phyloP scores from a whole-genome alignment of 2,888 invertebrate species.

The Melinaea marsaeus region DNA sequence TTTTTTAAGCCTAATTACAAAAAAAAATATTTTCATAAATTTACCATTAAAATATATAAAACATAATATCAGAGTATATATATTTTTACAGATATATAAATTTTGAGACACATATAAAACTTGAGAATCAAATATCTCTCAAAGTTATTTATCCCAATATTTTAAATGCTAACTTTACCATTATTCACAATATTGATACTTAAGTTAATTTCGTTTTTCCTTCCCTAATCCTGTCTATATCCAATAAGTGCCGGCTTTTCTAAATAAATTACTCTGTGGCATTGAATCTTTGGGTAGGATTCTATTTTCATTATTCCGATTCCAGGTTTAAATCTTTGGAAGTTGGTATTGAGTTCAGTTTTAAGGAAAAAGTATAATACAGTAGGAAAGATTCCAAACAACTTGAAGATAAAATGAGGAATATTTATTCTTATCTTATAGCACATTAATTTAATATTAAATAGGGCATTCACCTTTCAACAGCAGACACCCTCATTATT shows the following conservation, averaged over 20 bases:
- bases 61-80: too few species aligned
- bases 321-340: slow-evolving; percentile 6
- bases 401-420: background rate
- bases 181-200: slow-evolving; percentile 17
- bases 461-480: too few species aligned
- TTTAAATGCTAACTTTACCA: slow-evolving; percentile 8
- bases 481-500: too few species aligned
- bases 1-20: too few species aligned
- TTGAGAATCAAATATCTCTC: background rate
- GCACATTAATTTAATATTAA: too few species aligned
- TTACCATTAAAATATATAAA: too few species aligned
- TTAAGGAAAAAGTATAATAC: background rate
- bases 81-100: too few species aligned
- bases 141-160: background rate
- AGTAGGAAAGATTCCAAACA: background rate
- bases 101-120: too few species aligned
- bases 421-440: background rate
- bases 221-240: slow-evolving; percentile 25
- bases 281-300: slow-evolving; percentile 23
- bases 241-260: slow-evolving; percentile 30
- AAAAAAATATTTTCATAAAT: too few species aligned
- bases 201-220: slow-evolving; percentile 21
- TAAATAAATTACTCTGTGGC: slow-evolving; percentile 31
- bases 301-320: slow-evolving; percentile 30
- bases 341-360: background rate